Evolutionary conservation across 2,113 vertebrate genomes (phyloP), one percentile per base, ranked within the genome.

Genomic region (Herpailurus yagouaroundi): DNA sequence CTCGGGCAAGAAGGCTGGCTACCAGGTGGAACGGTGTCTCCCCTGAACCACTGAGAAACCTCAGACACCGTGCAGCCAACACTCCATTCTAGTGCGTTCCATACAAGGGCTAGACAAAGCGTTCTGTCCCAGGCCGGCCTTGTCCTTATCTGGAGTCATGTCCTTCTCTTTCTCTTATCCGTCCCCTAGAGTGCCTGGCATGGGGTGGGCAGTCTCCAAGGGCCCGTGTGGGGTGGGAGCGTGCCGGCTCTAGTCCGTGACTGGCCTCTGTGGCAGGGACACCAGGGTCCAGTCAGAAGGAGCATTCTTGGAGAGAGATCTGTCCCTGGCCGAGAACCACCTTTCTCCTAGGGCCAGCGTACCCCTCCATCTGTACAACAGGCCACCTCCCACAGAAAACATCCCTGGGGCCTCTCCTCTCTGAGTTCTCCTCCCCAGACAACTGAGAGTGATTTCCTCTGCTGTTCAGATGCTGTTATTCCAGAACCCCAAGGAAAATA

Each of bases 391-490:
- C 93, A 95, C 41, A 86, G 55, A 38, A 69, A 93, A 38, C 60
- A 7, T n/a, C 89, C 71, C 0, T 0, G 45, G 13, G 38, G 77
- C 14, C 7, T 92, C 95, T 96, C 57, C 48, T 73, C 45, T 45
- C 45, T 45, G 45, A 45, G 45, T 45, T 45, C 4, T 64, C 7
- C 79, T 68, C 60, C 94, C 96, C 94, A 69, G 52, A 16, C 94
- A 60, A 76, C 83, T 81, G 81, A 8, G 80, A 95, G 60, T 38
- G 0, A 86, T 57, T 96, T 89, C 41, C 3, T 38, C 41, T 93
- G 10, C 92, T 73, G 9, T 73, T 97, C 10, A 29, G 25, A 79
- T 3, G 79, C 93, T 94, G 90, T 76, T 92, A 10, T 95, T 83
- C 79, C 36, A 76, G 80, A 92, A 36, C 5, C 57, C 92, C 80